These are phyloP conservation scores for Trachemys scripta DNA, from an alignment of 2,113 vertebrate species.

Conservation along the genomic window DNA sequence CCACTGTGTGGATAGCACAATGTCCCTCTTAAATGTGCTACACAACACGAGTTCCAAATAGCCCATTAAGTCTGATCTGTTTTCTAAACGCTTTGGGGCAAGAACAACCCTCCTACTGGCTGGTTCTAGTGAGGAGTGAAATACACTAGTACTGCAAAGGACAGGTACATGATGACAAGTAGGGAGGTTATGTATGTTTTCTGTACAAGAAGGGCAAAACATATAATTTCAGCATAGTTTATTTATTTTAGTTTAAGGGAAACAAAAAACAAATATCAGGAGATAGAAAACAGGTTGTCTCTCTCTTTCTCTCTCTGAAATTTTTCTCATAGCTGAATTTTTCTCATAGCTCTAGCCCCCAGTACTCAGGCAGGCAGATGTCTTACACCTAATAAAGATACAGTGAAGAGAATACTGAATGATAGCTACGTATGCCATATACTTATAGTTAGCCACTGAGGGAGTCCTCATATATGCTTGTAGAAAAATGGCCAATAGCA, in stretches of 20 bases:
- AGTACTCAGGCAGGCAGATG: too few species aligned
- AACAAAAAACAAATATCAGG: not conserved
- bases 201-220: not conserved
- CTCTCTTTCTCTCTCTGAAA: not conserved
- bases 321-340: not conserved
- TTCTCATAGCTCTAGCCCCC: not conserved
- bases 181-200: not conserved
- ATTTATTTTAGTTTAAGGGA: not conserved
- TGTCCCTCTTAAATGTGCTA: accelerated
- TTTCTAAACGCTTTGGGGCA: too few species aligned
- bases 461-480: not conserved
- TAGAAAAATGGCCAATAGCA: not conserved
- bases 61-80: not conserved
- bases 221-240: not conserved
- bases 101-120: not conserved
- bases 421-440: not conserved
- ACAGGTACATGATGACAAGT: not conserved
- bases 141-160: not conserved
- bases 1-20: not conserved
- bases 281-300: not conserved
- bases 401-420: not conserved
- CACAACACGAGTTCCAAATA: not conserved
- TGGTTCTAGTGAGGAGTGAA: not conserved
- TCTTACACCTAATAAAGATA: not conserved
- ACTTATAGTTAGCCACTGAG: not conserved